Base-by-base conservation (phyloP, 2,113 vertebrate species). In the Cinclus cinclus region DNA sequence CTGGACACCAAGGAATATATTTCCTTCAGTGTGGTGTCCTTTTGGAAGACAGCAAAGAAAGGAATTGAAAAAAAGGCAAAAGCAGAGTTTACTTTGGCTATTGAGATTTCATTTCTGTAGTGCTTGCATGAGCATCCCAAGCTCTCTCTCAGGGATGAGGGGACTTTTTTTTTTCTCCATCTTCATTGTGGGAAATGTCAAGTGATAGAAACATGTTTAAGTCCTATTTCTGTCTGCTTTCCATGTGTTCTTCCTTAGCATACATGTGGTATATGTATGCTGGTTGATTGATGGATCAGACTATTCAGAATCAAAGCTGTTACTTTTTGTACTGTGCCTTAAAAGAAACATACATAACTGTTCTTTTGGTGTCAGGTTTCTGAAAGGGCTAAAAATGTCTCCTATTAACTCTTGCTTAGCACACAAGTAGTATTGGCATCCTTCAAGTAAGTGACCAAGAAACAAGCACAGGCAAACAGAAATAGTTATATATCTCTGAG, bases 121-220 rank as follows among this genome's bases (percentile, higher is more conserved):
- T 90, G 37, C 39, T 75, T 89, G 19, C 59, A 59, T 30, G 74
- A 25, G 46, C 41, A 79, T 88, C 33, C 24, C 49, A 91, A 71
- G 73, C 30, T 46, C 7, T 81, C 88, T 94, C 55, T 92, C 50
- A 94, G n/a, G 41, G 30, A 35, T 69, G 31, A 28, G n/a, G 35
- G 64, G 71, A 60, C 39, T 67, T 42, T 35, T n/a, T 67, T 67
- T 67, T 64, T 94, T 55, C 39, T 92, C 20, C 22, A 6, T 75
- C 15, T 84, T 95, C 58, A n/a, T 73, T 89, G 59, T 79, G 46
- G 70, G 60, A 55, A 77, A 50, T 91, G 56, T 71, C 83, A 95
- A 69, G 52, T 81, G n/a, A 50, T 59, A 73, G 62, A 94, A 91
- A 83, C 39, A 71, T 87, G 81, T 92, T 96, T 97, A 83, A 94